These are phyloP conservation scores for Scrobipalpa costella DNA, from an alignment of 2,888 invertebrate species.

Conservation along the genomic window DNA sequence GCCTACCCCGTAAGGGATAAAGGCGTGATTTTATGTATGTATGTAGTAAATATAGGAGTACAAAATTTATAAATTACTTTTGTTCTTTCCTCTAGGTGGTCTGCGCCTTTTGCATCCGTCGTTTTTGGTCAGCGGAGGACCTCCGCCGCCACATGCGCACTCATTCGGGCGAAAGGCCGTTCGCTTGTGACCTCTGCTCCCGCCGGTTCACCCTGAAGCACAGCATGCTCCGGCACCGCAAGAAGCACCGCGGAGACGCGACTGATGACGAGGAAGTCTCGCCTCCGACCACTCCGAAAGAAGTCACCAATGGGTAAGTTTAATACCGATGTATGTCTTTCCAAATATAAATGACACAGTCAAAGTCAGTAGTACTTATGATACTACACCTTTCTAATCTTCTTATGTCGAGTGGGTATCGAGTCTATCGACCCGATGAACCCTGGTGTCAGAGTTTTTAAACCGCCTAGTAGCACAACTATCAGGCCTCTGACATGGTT, in stretches of 20 bases:
- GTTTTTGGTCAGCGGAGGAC: slow-evolving; percentile 98
- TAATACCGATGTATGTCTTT: neutral
- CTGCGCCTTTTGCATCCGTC: slow-evolving; percentile 95
- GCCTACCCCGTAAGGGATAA: too few relatives aligned
- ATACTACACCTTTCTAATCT: slow-evolving; percentile 10
- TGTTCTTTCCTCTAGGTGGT: slow-evolving; percentile 81
- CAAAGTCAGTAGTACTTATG: neutral
- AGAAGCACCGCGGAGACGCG: slow-evolving; percentile 87
- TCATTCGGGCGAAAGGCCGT: slow-evolving; percentile 95
- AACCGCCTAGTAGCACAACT: too few relatives aligned
- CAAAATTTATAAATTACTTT: too few relatives aligned
- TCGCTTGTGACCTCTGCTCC: slow-evolving; percentile 94
- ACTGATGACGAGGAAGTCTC: slow-evolving; percentile 80
- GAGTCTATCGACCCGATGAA: too few relatives aligned
- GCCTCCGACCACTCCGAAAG: slow-evolving; percentile 70
- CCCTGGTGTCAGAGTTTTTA: too few relatives aligned
- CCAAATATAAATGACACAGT: neutral
- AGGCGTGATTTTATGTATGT: too few relatives aligned
- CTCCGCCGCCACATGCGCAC: slow-evolving; percentile 96
- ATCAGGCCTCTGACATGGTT: too few relatives aligned
- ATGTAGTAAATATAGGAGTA: too few relatives aligned
- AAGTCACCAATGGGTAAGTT: slow-evolving; percentile 65
- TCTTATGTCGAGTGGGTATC: too few relatives aligned
- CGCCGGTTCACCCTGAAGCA: slow-evolving; percentile 95
- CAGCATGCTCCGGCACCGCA: slow-evolving; percentile 95